These are phyloP conservation scores for Pseudopipra pipra DNA, from an alignment of 2,113 vertebrate species.

Conservation along the genomic window DNA sequence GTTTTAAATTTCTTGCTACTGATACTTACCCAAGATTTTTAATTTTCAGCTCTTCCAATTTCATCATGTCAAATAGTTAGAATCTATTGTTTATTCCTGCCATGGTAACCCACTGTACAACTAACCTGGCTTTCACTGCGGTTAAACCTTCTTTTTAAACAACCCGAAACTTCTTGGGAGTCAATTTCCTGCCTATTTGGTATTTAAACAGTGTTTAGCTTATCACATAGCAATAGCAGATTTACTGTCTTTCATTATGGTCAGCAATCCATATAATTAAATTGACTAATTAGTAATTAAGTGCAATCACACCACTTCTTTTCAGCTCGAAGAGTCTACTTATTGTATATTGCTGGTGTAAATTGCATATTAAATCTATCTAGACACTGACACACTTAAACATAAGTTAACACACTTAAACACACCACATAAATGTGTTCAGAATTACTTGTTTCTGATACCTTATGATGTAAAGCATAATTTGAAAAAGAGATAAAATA, in stretches of 20 bases:
- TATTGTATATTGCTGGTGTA: conserved; percentile 66
- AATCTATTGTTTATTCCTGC: not conserved
- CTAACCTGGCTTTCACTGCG: not conserved
- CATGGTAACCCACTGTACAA: not conserved
- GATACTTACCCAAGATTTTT: not conserved
- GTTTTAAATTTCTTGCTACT: not conserved
- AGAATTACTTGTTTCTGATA: conserved; percentile 40
- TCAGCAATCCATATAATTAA: conserved; percentile 72
- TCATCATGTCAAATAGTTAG: not conserved
- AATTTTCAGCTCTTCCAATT: not conserved
- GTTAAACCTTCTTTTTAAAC: conserved; percentile 11
- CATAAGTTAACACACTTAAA: conserved; percentile 31
- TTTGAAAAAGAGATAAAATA: not conserved
- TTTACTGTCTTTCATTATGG: conserved; percentile 63
- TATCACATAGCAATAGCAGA: conserved; percentile 43
- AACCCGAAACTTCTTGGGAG: not conserved
- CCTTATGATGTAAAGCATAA: not conserved
- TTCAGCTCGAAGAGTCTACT: conserved; percentile 67
- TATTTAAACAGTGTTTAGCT: conserved; percentile 53
- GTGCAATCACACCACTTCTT: conserved; percentile 68
- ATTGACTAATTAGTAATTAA: conserved; percentile 67
- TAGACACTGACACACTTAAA: conserved; percentile 57
- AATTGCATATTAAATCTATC: conserved; percentile 68
- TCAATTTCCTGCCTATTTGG: conserved; percentile 3
- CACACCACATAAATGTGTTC: conserved; percentile 38